Base-by-base conservation (phyloP, 2,888 invertebrate species). In the Nineta flava region DNA sequence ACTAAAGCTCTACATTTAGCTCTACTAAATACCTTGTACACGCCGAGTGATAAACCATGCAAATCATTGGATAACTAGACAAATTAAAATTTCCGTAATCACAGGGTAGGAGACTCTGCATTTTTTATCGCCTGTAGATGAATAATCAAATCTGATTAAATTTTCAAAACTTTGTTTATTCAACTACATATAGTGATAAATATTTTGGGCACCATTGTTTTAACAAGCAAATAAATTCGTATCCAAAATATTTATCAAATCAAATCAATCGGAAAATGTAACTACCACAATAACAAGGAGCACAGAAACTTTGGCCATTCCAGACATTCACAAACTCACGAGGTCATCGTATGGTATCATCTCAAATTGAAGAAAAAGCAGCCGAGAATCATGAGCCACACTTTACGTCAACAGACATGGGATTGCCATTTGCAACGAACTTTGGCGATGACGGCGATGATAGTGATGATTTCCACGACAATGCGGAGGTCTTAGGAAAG, bases 301-400 rank as follows among this genome's bases (percentile, higher is more conserved):
- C 72, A 68, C 76, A 87, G 87, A 76, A 77, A 67, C 79, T 86
- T 65, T 86, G 85, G 85, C 83, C 85, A 60, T 85, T 86, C 65
- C 87, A 86, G 79, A 76, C 77, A 43, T 75, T 77, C 58, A 74
- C 77, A 58, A 81, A 79, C 65, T 81, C 79, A 0, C 73, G 81
- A 52, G 83, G 81, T 38, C 85, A 83, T 64, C 74, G 83, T 51
- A 79, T 81, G 69, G 66, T 75, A 55, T 64, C 70, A 48, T 69
- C 69, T 52, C 65, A 71, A 1, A 65, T 66, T 50, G 60, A 70
- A 9, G 62, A 72, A 15, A 69, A 65, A 48, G 57, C 70, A 2
- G 63, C 66, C 21, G 67, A 70, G 40, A 70, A 72, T 40, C 67
- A 70, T 66, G 9, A 67, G 69, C 9, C 66, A 67, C 47, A 71